Evolutionary conservation across 2,888 invertebrate species (phyloP).

Genomic region (Seira ritae): DNA sequence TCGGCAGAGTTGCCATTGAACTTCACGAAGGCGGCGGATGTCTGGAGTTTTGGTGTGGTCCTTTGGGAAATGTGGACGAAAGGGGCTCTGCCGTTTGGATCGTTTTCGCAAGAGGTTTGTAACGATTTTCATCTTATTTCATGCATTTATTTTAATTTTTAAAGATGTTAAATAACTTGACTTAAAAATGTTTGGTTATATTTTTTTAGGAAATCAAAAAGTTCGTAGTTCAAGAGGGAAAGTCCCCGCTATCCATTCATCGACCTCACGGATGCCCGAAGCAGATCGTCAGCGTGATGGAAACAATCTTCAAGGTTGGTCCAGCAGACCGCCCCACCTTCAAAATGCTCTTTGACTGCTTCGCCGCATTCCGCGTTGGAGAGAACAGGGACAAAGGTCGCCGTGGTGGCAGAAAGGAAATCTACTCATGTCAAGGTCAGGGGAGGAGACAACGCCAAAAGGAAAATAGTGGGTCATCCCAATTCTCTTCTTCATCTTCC

Average conservation of each 20-base stretch:
- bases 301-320: constrained; percentile 39
- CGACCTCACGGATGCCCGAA: constrained; percentile 38
- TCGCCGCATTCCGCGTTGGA: constrained; percentile 21
- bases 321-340: constrained; percentile 59
- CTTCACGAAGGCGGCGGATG: constrained; percentile 42
- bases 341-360: constrained; percentile 25
- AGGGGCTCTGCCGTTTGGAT: constrained; percentile 53
- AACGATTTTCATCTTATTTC: no score
- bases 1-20: constrained; percentile 13
- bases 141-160: not conserved
- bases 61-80: constrained; percentile 57
- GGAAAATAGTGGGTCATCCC: not conserved
- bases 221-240: not conserved
- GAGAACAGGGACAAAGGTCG: not conserved
- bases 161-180: not conserved
- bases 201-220: constrained; percentile 16
- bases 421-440: not conserved
- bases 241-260: constrained; percentile 41
- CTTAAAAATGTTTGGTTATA: not conserved
- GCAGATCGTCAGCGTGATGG: constrained; percentile 33
- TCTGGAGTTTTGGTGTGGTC: constrained; percentile 60
- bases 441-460: not conserved
- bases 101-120: not conserved
- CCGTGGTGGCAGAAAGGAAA: not conserved
- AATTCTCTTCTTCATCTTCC: not conserved